Evolutionary conservation across 2,797 vertebrate species (phyloP).

Genomic region (Megaceryle alcyon): DNA sequence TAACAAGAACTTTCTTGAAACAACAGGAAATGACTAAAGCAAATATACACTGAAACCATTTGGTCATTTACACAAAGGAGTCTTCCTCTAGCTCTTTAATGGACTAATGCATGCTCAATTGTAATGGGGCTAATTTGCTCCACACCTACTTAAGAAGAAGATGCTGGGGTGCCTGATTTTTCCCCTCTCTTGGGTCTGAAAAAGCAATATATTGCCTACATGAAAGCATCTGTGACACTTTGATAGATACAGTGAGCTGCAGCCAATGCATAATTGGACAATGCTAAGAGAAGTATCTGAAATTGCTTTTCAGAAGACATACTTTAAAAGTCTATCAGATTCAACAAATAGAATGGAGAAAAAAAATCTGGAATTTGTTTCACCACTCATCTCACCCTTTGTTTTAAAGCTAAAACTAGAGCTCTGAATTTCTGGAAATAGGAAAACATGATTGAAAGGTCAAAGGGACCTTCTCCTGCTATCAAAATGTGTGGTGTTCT

Average conservation of each 20-base stretch:
- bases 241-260: conserved; percentile 43
- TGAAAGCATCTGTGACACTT: conserved; percentile 24
- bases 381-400: not conserved
- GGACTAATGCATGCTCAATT: conserved; percentile 62
- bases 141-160: conserved; percentile 54
- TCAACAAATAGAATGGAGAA: not conserved
- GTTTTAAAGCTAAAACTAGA: not conserved
- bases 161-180: not conserved
- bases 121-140: conserved; percentile 19
- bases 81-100: conserved; percentile 66
- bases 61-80: conserved; percentile 54
- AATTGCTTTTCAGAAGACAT: conserved; percentile 33
- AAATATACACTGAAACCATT: conserved; percentile 34
- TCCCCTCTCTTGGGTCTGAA: conserved; percentile 19
- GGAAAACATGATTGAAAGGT: fast-evolving
- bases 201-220: conserved; percentile 4
- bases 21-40: conserved; percentile 76
- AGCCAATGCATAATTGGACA: conserved; percentile 50
- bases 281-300: conserved; percentile 11
- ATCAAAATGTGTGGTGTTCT: not conserved
- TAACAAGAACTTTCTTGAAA: conserved; percentile 57
- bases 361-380: not conserved
- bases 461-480: not conserved
- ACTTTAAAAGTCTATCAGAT: conserved; percentile 22
- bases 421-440: not conserved